Base-by-base conservation (phyloP, 2,888 invertebrate genomes). In the Lamproptera curius region DNA sequence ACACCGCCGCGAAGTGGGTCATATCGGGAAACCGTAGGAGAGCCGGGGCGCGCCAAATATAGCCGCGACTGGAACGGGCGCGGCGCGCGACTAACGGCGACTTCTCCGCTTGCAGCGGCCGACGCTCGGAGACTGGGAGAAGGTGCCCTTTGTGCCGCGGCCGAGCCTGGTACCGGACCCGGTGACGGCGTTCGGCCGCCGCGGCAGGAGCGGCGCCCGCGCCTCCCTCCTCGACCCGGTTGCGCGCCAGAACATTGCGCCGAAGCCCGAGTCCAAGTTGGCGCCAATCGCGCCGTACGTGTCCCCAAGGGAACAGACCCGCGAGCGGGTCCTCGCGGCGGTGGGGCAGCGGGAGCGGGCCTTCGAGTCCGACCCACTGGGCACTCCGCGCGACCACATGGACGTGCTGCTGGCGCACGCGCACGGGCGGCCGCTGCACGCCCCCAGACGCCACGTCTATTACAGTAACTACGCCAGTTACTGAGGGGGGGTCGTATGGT, bases 131-230 rank as follows among this genome's bases (percentile, higher is more conserved):
- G 94, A 95, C 70, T 95, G 95, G 95, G 94, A 95, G 86, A 94
- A 94, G 90, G 93, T 94, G 82, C 95, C 95, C 68, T 93, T 90
- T 85, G 95, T 95, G 69, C 94, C 95, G 62, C 91, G 95, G 62
- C 95, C 95, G 67, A 94, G 95, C 70, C 90, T 95, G 79, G 92
- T 95, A 63, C 92, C 94, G 60, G 94, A 94, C 74, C 95, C 95
- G 57, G 91, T 95, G 76, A 95, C 95, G 59, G 95, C 95, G 58
- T 95, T 92, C 89, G 95, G 95, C 42, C 91, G 91, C 54, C 91
- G 91, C 63, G 70, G 86, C 59, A 76, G 88, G 57, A 87, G 89
- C 60, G 88, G 89, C 57, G 73, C 75, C 61, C 77, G 84, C 45
- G 55, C 59, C 57, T 77, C 80, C 62, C 79, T 89, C 62, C 78